Evolutionary conservation across 2,113 vertebrate species (phyloP).

Genomic region (Tretioscincus oriximinensis): DNA sequence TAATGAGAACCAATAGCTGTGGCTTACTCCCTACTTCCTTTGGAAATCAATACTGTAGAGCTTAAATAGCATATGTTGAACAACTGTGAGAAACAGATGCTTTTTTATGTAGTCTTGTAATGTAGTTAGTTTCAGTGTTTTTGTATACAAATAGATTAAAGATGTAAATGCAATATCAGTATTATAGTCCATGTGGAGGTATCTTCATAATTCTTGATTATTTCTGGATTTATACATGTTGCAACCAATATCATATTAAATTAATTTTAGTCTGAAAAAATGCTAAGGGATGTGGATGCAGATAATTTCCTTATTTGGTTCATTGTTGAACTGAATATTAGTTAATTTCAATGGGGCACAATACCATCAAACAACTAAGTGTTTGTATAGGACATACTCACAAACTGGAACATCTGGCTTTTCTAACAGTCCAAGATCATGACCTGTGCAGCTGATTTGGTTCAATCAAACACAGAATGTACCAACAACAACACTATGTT

Average conservation of each 20-base stretch:
- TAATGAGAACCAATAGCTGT: slow-evolving; percentile 17
- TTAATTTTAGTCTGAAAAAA: too few relatives aligned
- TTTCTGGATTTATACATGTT: neutral
- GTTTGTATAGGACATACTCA: too few relatives aligned
- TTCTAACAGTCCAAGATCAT: too few relatives aligned
- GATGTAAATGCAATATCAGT: slow-evolving; percentile 21
- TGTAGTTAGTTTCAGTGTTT: slow-evolving; percentile 33
- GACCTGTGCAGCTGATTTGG: too few relatives aligned
- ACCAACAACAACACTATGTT: too few relatives aligned
- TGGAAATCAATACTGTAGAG: slow-evolving; percentile 39
- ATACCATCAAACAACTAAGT: too few relatives aligned
- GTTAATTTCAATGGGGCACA: too few relatives aligned
- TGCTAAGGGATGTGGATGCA: too few relatives aligned
- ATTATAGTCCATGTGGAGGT: neutral
- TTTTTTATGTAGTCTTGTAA: slow-evolving; percentile 11
- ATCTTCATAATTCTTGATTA: neutral
- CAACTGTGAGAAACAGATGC: slow-evolving; percentile 22
- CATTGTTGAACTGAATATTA: too few relatives aligned
- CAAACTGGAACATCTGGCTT: too few relatives aligned
- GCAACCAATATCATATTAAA: neutral
- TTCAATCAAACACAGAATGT: too few relatives aligned
- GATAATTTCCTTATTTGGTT: too few relatives aligned
- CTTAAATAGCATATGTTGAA: slow-evolving; percentile 41
- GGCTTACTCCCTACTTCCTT: slow-evolving; percentile 25
- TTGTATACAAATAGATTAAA: slow-evolving; percentile 30